A percentile compares a stretch with the other conserved stretches of the same genome.
These are phyloP conservation scores for Drosophila leonis DNA, from an alignment of 2,888 invertebrate species.

Conservation along the genomic window DNA sequence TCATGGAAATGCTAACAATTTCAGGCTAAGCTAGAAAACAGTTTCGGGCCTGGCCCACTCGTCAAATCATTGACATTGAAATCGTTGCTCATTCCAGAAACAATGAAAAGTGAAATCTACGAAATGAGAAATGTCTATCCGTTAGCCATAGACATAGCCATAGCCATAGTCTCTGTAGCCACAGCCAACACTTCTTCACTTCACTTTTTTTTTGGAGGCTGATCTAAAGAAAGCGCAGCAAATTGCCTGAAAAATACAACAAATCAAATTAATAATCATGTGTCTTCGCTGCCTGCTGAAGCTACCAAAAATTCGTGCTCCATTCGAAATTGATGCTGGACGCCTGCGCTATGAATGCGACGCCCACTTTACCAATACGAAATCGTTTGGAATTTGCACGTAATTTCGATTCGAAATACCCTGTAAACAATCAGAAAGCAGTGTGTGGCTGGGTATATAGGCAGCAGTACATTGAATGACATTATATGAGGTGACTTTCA, in stretches of 20 bases:
- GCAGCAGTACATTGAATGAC: too few relatives aligned
- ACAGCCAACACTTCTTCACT: constrained; percentile 29
- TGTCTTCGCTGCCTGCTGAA: constrained; percentile 48
- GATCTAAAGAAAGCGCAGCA: constrained; percentile 54
- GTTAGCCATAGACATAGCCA: constrained; percentile 1
- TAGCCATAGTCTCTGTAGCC: background rate
- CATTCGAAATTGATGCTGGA: constrained; percentile 63
- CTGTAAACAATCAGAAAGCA: background rate
- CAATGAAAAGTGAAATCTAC: constrained; percentile 74
- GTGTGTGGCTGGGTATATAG: background rate
- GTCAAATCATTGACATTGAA: constrained; percentile 69
- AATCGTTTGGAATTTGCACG: constrained; percentile 44
- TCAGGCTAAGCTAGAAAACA: constrained; percentile 1
- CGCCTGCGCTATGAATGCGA: constrained; percentile 54
- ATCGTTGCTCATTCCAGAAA: constrained; percentile 48
- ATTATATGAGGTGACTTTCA: too few relatives aligned
- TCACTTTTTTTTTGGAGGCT: constrained; percentile 13
- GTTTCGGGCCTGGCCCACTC: constrained; percentile 31
- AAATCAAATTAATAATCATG: constrained; percentile 81
- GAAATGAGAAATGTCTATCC: constrained; percentile 17
- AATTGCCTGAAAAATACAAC: constrained; percentile 62
- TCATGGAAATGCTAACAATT: constrained; percentile 16
- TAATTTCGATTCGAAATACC: constrained; percentile 30
- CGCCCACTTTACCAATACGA: constrained; percentile 10
- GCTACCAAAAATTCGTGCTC: constrained; percentile 59